Conservation (phyloP, 2,888 invertebrate species). For the Sympetrum striolatum region DNA sequence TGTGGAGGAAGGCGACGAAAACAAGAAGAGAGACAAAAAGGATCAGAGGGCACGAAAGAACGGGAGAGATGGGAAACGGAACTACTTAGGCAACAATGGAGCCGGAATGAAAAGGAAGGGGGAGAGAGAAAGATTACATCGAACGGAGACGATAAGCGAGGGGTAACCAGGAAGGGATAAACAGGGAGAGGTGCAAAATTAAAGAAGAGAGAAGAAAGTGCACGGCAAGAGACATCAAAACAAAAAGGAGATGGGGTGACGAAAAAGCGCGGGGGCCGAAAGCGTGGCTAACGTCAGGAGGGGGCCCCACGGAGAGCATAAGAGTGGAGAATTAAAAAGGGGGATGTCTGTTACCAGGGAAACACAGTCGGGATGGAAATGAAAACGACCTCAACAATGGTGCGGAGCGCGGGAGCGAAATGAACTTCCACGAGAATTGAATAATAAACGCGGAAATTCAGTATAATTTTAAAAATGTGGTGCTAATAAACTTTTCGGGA, state of each 20-base stretch:
- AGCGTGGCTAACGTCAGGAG: too few relatives aligned
- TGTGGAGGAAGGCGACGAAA: too few relatives aligned
- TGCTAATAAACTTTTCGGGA: too few relatives aligned
- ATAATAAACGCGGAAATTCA: too few relatives aligned
- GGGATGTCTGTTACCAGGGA: neutral
- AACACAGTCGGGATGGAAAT: neutral
- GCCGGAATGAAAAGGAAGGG: neutral
- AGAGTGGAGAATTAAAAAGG: too few relatives aligned
- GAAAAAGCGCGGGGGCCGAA: neutral
- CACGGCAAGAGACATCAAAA: neutral
- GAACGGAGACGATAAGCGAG: neutral
- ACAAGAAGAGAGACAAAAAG: too few relatives aligned
- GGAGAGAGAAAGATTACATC: neutral
- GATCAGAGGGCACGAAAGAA: too few relatives aligned
- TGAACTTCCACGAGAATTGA: too few relatives aligned
- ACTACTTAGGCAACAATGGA: too few relatives aligned
- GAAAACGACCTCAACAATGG: slow-evolving; percentile 8
- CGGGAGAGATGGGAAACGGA: too few relatives aligned
- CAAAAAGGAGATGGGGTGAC: neutral
- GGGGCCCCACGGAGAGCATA: too few relatives aligned
- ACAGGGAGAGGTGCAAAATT: neutral
- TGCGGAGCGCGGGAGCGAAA: neutral
- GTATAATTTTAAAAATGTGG: too few relatives aligned
- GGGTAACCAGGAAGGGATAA: neutral
- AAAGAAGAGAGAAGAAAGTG: neutral